These are phyloP conservation scores for Cylas formicarius DNA, from an alignment of 1,140 invertebrate species.

Conservation along the genomic window DNA sequence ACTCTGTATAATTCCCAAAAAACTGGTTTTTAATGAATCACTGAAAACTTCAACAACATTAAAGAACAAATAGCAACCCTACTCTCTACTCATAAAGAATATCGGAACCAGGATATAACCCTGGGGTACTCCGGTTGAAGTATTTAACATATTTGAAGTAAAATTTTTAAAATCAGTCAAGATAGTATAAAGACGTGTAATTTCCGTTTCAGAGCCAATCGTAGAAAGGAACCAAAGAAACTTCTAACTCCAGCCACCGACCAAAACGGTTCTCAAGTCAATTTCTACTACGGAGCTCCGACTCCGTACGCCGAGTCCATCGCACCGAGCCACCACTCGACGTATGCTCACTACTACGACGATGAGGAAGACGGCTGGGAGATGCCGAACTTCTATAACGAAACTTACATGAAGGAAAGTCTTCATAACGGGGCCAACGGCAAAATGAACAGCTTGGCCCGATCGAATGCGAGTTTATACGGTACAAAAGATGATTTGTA, in stretches of 20 bases:
- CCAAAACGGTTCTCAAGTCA: slow-evolving; percentile 85
- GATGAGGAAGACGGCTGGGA: slow-evolving; percentile 95
- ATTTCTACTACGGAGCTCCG: slow-evolving; percentile 91
- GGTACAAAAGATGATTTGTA: slow-evolving; percentile 94
- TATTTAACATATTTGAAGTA: no score
- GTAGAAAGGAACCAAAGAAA: slow-evolving; percentile 81
- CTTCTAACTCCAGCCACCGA: slow-evolving; percentile 77
- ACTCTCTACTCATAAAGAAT: no score
- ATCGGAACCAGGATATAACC: no score
- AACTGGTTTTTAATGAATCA: no score
- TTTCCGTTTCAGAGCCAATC: slow-evolving; percentile 55
- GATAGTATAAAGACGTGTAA: no score
- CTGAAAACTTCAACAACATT: no score
- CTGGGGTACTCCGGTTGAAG: no score
- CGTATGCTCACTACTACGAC: slow-evolving; percentile 91
- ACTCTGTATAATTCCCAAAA: no score
- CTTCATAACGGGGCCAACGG: slow-evolving; percentile 66
- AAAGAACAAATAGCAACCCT: no score
- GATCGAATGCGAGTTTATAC: slow-evolving; percentile 89
- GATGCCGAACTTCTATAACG: slow-evolving; percentile 96
- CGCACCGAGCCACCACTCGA: slow-evolving; percentile 89
- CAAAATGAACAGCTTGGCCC: slow-evolving; percentile 83
- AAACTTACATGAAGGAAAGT: slow-evolving; percentile 93
- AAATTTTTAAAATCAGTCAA: no score
- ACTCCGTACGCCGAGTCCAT: slow-evolving; percentile 90